phyloP scores from a whole-genome alignment of 2,888 invertebrate genomes.

The Temnothorax ravouxi region DNA sequence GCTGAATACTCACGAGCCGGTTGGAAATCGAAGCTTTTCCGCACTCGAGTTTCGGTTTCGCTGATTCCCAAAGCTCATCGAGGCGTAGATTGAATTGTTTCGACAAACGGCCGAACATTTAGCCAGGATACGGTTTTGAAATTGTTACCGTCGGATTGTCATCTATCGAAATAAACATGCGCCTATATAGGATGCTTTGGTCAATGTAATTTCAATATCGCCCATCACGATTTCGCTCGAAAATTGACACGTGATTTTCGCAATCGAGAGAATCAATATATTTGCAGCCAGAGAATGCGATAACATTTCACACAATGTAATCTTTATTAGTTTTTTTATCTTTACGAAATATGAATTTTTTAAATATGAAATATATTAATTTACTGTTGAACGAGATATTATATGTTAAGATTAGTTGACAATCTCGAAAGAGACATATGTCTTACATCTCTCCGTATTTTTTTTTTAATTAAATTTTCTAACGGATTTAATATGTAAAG shows the following conservation, averaged over 20 bases:
- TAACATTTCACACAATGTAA: neutral
- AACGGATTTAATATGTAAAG: neutral
- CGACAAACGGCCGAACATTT: conserved; percentile 45
- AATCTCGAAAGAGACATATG: neutral
- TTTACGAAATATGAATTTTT: neutral
- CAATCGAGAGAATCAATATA: neutral
- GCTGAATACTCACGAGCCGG: conserved; percentile 51
- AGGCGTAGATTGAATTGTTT: conserved; percentile 58
- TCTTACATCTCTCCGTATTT: neutral
- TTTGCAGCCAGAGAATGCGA: neutral
- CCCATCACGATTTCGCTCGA: neutral
- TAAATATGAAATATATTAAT: neutral
- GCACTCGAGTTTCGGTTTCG: conserved; percentile 58
- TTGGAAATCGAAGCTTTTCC: conserved; percentile 61
- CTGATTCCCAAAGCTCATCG: conserved; percentile 55
- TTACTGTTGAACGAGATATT: neutral
- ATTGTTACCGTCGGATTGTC: conserved; percentile 43
- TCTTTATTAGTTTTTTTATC: neutral
- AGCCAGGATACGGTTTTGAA: conserved; percentile 40
- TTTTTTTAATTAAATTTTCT: neutral
- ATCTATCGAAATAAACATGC: conserved; percentile 27
- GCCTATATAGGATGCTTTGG: neutral
- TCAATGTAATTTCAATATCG: conserved; percentile 20
- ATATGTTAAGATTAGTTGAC: neutral
- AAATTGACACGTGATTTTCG: neutral